phyloP scores from a whole-genome alignment of 2,888 invertebrate species.

The Dusona sp. region DNA sequence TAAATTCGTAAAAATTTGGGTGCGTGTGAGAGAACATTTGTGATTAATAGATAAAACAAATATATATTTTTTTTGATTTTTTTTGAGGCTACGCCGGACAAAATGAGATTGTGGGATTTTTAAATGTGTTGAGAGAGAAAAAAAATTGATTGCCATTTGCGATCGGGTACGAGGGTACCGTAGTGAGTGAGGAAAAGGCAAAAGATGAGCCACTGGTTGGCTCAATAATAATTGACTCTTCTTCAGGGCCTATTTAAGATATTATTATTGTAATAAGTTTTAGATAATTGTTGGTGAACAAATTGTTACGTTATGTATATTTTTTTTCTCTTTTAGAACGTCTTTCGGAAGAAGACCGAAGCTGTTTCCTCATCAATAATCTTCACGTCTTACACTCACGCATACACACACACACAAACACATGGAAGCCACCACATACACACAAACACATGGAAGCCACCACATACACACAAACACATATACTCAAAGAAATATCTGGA shows the following conservation, averaged over 20 bases:
- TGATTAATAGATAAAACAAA: slow-evolving; percentile 1
- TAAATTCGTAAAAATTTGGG: neutral
- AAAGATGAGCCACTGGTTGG: slow-evolving; percentile 51
- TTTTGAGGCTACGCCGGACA: slow-evolving; percentile 2
- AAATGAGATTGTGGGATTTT: slow-evolving; percentile 15
- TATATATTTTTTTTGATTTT: slow-evolving; percentile 1
- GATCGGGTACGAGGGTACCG: neutral
- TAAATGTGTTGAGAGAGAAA: neutral
- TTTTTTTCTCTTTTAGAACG: neutral
- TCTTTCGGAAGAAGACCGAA: slow-evolving; percentile 9
- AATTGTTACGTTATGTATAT: neutral
- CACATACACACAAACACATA: neutral
- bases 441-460: too few relatives aligned
- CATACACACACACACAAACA: neutral
- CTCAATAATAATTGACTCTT: slow-evolving; percentile 30
- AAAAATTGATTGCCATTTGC: neutral
- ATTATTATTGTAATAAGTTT: slow-evolving; percentile 46
- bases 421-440: too few relatives aligned
- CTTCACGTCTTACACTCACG: neutral
- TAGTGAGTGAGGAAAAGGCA: slow-evolving; percentile 10
- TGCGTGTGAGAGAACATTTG: slow-evolving; percentile 4
- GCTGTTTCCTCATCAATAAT: slow-evolving; percentile 6
- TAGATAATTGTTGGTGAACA: slow-evolving; percentile 22
- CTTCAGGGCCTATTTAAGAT: slow-evolving; percentile 60
- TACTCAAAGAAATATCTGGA: neutral